Base-by-base conservation (phyloP, 2,888 invertebrate genomes). In the Nymphalis c-album region DNA sequence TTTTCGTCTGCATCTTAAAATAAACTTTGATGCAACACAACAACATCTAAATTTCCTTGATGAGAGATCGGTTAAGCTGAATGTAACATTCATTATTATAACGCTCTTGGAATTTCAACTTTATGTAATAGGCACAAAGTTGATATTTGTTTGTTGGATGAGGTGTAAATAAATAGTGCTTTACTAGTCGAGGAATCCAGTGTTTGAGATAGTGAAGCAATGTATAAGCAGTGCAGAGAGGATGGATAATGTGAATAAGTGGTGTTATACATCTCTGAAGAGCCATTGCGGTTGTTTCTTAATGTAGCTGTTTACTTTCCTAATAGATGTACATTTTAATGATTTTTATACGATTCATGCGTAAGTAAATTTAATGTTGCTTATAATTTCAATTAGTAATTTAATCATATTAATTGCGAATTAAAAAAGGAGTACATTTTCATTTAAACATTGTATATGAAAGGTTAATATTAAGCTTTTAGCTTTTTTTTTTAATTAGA, bases 211-310 rank as follows among this genome's bases (percentile, higher is more conserved):
- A 55, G 53, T 55, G 31, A 50, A 51, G 51, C 51, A 22, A 55
- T 31, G 53, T 26, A 55, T 55, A 55, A 55, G 53, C 51, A 50
- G 50, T 10, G 51, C 53, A 31, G 53, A 31, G 31, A 50, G 48
- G 47, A 20, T 60, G 48, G 59, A 59, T 59, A 59, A 20, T 59
- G 59, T 59, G 58, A 2, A 57, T 57, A 45, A 59, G 59, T 59
- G 53, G 31, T 31, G 53, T 55, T 55, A 55, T 55, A 55, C 53
- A 55, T 55, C 17, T 31, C 53, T 31, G 7, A 26, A 55, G 31
- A 55, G 53, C 31, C 6, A 22, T 55, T 53, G 22, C 20, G 26
- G 18, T 26, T 26, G 17, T 17, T 31, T 55, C 13, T 13, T 40
- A 40, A 31, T 31, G 20, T 13, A 51, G 22, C 20, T 16, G 26